A percentile compares a stretch with the other conserved stretches of the same genome.
These are phyloP conservation scores for Drosophila recens DNA, from an alignment of 2,888 invertebrate species.

Conservation along the genomic window DNA sequence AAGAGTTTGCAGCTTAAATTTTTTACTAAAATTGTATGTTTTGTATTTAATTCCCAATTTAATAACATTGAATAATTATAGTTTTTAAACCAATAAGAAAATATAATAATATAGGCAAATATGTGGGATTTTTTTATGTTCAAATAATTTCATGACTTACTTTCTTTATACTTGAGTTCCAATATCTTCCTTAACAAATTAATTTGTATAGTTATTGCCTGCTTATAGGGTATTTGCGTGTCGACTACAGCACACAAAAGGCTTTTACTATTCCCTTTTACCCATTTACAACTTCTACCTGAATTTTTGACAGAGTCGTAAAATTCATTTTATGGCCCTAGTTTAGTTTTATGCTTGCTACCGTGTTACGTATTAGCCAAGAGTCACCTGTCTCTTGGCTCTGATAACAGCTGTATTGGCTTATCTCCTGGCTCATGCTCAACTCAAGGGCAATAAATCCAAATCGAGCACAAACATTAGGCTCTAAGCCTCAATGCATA, in stretches of 20 bases:
- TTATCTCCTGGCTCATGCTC: conserved; percentile 10
- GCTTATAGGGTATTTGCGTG: background rate
- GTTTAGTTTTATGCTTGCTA: conserved; percentile 22
- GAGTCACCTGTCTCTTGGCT: conserved; percentile 18
- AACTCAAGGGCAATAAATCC: conserved; percentile 39
- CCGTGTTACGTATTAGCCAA: conserved; percentile 23
- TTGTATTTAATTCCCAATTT: no score
- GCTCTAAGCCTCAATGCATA: conserved; percentile 3
- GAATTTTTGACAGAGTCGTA: conserved; percentile 26
- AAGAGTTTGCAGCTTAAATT: no score
- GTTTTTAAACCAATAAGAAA: no score
- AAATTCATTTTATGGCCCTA: conserved; percentile 33
- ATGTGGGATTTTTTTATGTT: no score
- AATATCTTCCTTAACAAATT: no score
- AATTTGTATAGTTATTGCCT: background rate
- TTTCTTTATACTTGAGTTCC: no score
- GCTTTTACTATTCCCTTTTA: background rate
- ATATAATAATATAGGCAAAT: no score
- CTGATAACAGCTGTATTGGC: conserved; percentile 29
- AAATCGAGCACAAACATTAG: conserved; percentile 18
- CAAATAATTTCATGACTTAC: no score
- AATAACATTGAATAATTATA: no score
- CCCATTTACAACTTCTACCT: conserved; percentile 9
- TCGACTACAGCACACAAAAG: background rate
- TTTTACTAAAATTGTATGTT: no score